A percentile compares a stretch with the other conserved stretches of the same genome.
Evolutionary conservation across 2,888 invertebrate genomes (phyloP).

Genomic region (Apantesis nais): DNA sequence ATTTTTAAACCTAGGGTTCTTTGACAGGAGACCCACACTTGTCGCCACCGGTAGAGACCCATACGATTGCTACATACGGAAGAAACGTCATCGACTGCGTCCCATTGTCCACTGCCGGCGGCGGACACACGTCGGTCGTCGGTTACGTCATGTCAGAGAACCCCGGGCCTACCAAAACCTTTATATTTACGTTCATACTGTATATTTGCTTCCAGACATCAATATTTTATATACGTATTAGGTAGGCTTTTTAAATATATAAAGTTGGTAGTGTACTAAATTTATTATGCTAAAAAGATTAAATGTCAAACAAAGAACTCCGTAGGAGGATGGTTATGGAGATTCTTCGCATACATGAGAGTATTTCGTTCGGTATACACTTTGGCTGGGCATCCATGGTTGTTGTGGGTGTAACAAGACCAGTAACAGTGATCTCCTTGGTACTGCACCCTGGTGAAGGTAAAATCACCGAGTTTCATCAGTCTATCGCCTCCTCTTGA

Average conservation of each 20-base stretch:
- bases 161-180: too few relatives aligned
- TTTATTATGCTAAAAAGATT: conserved; percentile 16
- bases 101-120: too few relatives aligned
- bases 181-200: too few relatives aligned
- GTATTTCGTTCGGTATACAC: conserved; percentile 69
- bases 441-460: conserved; percentile 64
- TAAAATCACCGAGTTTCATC: conserved; percentile 78
- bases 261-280: conserved; percentile 4
- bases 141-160: too few relatives aligned
- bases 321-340: conserved; percentile 78
- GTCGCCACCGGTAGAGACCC: too few relatives aligned
- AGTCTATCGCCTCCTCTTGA: conserved; percentile 74
- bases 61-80: too few relatives aligned
- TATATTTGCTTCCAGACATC: neutral
- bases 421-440: conserved; percentile 65
- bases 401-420: conserved; percentile 76
- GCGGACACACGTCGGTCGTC: too few relatives aligned
- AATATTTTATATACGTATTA: neutral
- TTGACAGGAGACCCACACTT: too few relatives aligned
- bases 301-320: conserved; percentile 72
- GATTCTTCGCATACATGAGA: conserved; percentile 69
- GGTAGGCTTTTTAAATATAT: too few relatives aligned
- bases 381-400: conserved; percentile 70
- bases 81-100: too few relatives aligned
- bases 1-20: neutral